Evolutionary conservation across 2,888 invertebrate species (phyloP), one percentile per base, ranked within the genome.

Genomic region (Limnephilus auricula): DNA sequence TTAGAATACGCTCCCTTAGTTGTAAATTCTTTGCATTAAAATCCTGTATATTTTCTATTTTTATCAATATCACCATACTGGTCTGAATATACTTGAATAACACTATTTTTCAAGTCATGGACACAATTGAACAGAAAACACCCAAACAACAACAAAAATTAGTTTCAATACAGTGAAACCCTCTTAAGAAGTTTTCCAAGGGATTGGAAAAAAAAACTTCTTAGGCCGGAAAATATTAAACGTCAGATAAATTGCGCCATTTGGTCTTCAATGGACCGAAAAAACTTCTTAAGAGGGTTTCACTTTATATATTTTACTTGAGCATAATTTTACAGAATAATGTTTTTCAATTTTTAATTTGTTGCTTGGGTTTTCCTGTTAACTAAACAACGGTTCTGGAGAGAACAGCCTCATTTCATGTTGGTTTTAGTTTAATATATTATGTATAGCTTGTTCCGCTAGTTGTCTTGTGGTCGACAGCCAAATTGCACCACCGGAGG

Each of bases 11-110:
- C 32, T 25, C 82, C 82, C 34, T 82, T 85, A 85, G 40, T 85
- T 88, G 87, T 88, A 88, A 85, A n/a, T 34, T 79, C 78, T 88
- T 78, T 78, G 78, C 65, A 78, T 88, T 79, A 13, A 78, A 88
- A 65, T 40, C 34, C 87, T 34, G 79, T n/a, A 88, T 88, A 78
- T 88, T 65, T 37, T 87, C 32, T 78, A 30, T 15, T 65, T 86
- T 50, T 86, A 32, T 32, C 86, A 86, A 86, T 86, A 31, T 50
- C 50, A 50, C 65, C 34, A 18, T 65, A 32, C 32, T 65, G 86
- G 65, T 86, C 86, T 50, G 65, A 86, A 86, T 50, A 30, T 50
- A 86, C 15, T 65, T 65, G 25, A 65, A 65, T 25, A 9, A 9
- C 65, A 0, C 65, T 6, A 0, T 65, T n/a, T 65, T 65, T 4